Conservation (phyloP, 2,797 vertebrate genomes). For the Platalea minor region DNA sequence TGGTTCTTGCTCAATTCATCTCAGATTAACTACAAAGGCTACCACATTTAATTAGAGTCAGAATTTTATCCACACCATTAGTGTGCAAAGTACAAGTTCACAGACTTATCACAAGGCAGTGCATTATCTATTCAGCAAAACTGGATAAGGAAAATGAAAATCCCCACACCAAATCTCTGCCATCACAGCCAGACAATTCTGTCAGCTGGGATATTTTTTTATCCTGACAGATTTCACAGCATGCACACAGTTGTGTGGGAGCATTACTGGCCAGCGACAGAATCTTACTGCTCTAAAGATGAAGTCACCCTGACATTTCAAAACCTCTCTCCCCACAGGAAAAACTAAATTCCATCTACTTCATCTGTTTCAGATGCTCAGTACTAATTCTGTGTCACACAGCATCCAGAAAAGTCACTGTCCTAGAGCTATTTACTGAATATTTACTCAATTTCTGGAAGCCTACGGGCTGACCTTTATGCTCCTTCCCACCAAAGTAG, state of each 20-base stretch:
- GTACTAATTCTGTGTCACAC: background rate
- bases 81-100: background rate
- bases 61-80: background rate
- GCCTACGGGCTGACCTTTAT: rapidly evolving
- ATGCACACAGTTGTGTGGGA: background rate
- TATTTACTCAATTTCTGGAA: background rate
- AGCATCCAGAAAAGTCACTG: background rate
- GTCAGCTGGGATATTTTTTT: background rate
- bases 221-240: background rate
- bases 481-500: background rate
- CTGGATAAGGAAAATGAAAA: background rate
- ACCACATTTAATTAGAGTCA: background rate
- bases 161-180: background rate
- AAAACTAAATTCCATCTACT: background rate
- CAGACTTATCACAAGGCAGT: background rate
- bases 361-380: background rate
- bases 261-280: background rate
- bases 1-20: background rate
- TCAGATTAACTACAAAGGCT: background rate
- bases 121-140: background rate
- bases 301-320: background rate
- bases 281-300: background rate
- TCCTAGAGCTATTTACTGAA: background rate
- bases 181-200: background rate
- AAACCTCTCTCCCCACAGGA: background rate